Base-by-base conservation (phyloP, 2,797 vertebrate species). In the Schizopygopsis malacanthus region DNA sequence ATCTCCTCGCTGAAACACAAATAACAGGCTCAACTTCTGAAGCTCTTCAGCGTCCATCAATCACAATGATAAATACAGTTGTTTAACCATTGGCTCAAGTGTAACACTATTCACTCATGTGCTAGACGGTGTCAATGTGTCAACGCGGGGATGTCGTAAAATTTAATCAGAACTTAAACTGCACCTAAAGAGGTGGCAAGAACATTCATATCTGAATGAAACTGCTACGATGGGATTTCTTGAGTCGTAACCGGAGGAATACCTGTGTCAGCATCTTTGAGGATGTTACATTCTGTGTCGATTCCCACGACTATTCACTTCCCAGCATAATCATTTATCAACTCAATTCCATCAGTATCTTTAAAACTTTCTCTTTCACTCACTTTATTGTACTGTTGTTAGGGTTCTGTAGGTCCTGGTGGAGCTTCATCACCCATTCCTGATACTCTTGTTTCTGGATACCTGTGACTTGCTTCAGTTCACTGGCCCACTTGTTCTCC, bases 381-480 rank as follows among this genome's bases (percentile, higher is more conserved):
- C 94, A 98, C 98, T 96, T 98, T 87, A 99, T 94, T 59, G 96
- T 96, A 91, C 96, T 98, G 94, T 98, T 97, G 94, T 94, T 97
- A 41, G 98, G 97, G 91, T 98, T 99, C 92, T 96, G 97, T 20
- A 99, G 93, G 89, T 99, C 98, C 87, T 97, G 96, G 91, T 99
- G 97, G 85, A 99, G 95, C 90, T 98, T 99, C 90, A 99, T 96
- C 85, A 99, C 98, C 98, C 98, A 99, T 71, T 98, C 97, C 90
- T 99, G 98, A 92, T 99, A 99, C 79, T 99, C 98, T 50, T 98
- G 98, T 89, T 99, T 99, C 89, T 99, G 98, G 89, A 99, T 99
- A 61, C 94, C 93, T 2, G 96, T 97, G 13, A 98, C 96, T 33
- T 99, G 98, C 90, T 98, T 98, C 81, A 99, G 92, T 91, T 99